Base-by-base conservation (phyloP, 1,140 invertebrate species). In the Dryas iulia region DNA sequence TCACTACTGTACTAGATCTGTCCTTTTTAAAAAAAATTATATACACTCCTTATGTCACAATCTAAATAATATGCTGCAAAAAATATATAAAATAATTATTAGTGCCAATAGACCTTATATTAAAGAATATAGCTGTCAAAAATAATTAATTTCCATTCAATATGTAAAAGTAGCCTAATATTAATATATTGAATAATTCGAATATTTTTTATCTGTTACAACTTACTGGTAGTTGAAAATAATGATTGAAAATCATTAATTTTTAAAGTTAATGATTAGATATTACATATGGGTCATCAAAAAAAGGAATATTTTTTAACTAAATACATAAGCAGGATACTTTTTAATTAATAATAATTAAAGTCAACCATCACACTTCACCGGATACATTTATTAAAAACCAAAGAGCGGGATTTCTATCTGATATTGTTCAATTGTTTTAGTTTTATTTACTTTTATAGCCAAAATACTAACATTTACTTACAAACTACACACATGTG, bases 381-480 rank as follows among this genome's bases (percentile, higher is more conserved):
- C 7, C 18, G 28, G 3, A 69, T 14, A 66, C 52, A 69, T 59
- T 35, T 57, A n/a, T n/a, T n/a, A n/a, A 21, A 59, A 66, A 73
- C 72, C 72, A 73, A 73, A 73, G 68, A 73, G 56, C 63, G 59
- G 59, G 53, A 65, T 65, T 47, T 59, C 56, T 53, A 57, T 57
- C 25, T 63, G 10, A 33, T 62, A 30, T 31, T 61, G 47, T 70
- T 72, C 47, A 58, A 67, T 68, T 69, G 53, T 66, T 67, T 66
- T 65, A 69, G 62, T 67, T 74, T 66, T 66, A 59, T 33, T 23
- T 18, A 47, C 39, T 47, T 21, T 18, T 54, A 56, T 60, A 59
- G 26, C 47, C 24, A 62, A 39, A 62, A 72, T 66, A 59, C 54
- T 72, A 72, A 52, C 39, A 62, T 33, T 47, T 47, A 39, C 33